Percentiles rank a stretch among this genome's conserved stretches.
Conservation (phyloP, 2,797 vertebrate species). For the Periophthalmus magnuspinnatus region DNA sequence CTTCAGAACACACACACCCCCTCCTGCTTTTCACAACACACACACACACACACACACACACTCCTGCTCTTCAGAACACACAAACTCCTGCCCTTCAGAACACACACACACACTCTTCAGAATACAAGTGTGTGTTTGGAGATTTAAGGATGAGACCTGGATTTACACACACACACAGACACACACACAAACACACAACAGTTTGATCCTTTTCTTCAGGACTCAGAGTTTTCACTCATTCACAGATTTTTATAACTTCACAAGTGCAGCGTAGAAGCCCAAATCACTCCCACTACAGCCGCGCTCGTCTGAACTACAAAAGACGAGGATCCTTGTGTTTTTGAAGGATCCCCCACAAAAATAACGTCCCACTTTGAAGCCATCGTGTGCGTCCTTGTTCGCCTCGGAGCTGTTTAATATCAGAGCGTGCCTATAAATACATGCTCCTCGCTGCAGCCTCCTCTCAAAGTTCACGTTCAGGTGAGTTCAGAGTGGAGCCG, state of each 20-base stretch:
- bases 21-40: too few relatives aligned
- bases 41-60: too few relatives aligned
- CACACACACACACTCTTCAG: too few relatives aligned
- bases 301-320: conserved; percentile 23
- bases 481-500: conserved; percentile 23
- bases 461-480: conserved; percentile 16
- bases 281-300: conserved; percentile 32
- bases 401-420: conserved; percentile 1
- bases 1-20: too few relatives aligned
- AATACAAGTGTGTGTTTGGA: too few relatives aligned
- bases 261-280: conserved; percentile 8
- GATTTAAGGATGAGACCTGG: too few relatives aligned
- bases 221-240: conserved; percentile 32
- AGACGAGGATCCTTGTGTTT: not conserved
- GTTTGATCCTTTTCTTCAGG: not conserved
- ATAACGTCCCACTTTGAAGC: conserved; percentile 8
- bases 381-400: conserved; percentile 4
- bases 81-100: too few relatives aligned
- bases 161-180: too few relatives aligned
- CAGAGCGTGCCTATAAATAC: conserved; percentile 5
- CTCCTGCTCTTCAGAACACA: too few relatives aligned
- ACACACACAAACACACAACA: not conserved
- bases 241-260: conserved; percentile 31
- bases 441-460: not conserved
- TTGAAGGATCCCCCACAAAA: conserved; percentile 15